Conservation (phyloP, 2,797 vertebrate genomes). For the Anniella stebbinsi region DNA sequence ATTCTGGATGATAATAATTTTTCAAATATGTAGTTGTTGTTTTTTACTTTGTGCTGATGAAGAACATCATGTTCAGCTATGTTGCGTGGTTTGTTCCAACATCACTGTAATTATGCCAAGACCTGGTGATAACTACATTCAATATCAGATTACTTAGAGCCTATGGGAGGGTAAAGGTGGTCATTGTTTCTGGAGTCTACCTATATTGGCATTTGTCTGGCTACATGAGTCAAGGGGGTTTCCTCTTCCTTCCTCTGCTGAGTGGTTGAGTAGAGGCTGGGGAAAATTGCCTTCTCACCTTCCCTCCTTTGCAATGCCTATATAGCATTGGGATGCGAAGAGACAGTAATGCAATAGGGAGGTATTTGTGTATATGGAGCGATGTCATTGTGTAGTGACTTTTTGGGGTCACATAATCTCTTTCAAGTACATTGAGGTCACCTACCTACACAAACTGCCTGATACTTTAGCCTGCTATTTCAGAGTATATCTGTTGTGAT, state of each 20-base stretch:
- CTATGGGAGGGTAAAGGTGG: not conserved
- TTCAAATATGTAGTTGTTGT: not conserved
- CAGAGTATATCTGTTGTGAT: constrained; percentile 37
- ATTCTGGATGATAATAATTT: not conserved
- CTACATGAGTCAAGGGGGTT: not conserved
- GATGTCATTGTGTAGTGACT: not conserved
- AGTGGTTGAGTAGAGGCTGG: not conserved
- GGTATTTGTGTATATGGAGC: not conserved
- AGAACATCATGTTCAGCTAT: not conserved
- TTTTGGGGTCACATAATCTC: not conserved
- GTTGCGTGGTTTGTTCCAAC: constrained; percentile 25
- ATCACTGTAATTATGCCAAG: not conserved
- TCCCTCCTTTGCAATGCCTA: not conserved
- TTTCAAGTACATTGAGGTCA: not conserved
- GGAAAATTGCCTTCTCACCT: not conserved
- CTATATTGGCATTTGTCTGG: too few relatives aligned
- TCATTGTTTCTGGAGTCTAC: not conserved
- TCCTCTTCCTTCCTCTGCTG: not conserved
- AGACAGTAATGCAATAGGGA: not conserved
- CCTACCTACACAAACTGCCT: not conserved
- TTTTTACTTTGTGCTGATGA: not conserved
- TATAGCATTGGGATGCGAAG: not conserved
- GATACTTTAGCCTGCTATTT: constrained; percentile 58
- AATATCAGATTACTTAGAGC: not conserved
- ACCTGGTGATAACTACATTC: not conserved